These are phyloP conservation scores for Meriones psammophilus DNA, from an alignment of 2,797 vertebrate genomes.

Conservation along the genomic window DNA sequence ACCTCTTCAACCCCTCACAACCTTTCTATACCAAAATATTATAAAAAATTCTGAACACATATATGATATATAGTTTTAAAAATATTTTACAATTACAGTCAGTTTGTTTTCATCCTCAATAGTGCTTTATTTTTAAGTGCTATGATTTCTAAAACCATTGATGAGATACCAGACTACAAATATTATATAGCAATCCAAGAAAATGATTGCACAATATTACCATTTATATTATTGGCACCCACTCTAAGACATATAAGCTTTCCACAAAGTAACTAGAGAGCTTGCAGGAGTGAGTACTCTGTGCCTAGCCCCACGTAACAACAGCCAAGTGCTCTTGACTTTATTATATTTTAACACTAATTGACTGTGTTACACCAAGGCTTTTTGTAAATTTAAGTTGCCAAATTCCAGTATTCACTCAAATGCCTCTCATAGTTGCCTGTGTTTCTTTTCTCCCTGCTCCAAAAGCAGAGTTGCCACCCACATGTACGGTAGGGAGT, in stretches of 20 bases:
- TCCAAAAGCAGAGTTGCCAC: conserved; percentile 74
- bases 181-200: not conserved
- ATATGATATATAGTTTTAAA: not conserved
- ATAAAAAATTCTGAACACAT: not conserved
- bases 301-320: not conserved
- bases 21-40: not conserved
- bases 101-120: not conserved
- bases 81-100: conserved; percentile 41
- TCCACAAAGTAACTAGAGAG: not conserved
- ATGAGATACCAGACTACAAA: not conserved
- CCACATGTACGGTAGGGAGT: conserved; percentile 64
- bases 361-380: conserved; percentile 66
- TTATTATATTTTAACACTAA: conserved; percentile 67
- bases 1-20: not conserved
- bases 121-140: not conserved
- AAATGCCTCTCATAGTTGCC: conserved; percentile 66
- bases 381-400: conserved; percentile 68
- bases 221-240: not conserved
- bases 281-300: not conserved
- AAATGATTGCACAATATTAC: not conserved
- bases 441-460: conserved; percentile 44
- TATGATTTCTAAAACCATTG: not conserved
- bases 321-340: not conserved
- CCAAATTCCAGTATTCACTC: conserved; percentile 66
- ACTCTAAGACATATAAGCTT: not conserved